phyloP scores from a whole-genome alignment of 2,888 invertebrate genomes.

The Arctia plantaginis region DNA sequence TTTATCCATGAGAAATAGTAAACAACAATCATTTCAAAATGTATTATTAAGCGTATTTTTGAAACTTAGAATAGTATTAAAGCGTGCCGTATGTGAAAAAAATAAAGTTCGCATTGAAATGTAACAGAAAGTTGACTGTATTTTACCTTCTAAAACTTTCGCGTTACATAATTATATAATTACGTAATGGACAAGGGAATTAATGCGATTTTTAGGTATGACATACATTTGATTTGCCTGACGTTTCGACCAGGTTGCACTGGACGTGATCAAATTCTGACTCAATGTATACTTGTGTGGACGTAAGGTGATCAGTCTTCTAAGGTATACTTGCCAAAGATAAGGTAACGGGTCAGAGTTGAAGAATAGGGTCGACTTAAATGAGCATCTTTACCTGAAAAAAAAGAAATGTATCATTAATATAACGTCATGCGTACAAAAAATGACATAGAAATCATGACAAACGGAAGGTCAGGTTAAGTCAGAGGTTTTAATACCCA shows the following conservation, averaged over 20 bases:
- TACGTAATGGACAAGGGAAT: too few species aligned
- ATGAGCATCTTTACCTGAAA: conserved; percentile 18
- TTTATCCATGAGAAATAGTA: neutral
- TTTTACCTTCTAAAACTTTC: too few species aligned
- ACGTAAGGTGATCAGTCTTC: neutral
- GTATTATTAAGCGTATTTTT: too few species aligned
- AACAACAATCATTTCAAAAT: neutral
- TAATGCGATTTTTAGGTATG: too few species aligned
- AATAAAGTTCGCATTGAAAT: too few species aligned
- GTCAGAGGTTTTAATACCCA: neutral
- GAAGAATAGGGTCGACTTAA: neutral
- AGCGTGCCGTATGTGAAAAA: too few species aligned
- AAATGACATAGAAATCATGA: neutral
- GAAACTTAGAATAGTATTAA: too few species aligned
- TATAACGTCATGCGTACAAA: neutral
- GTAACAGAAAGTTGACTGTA: too few species aligned
- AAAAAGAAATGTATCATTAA: neutral
- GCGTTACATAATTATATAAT: too few species aligned
- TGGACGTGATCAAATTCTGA: neutral
- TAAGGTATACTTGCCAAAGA: conserved; percentile 2
- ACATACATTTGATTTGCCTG: too few species aligned
- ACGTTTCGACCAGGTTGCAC: neutral
- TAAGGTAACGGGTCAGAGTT: neutral
- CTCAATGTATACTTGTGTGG: neutral
- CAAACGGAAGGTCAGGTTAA: neutral